Percentiles rank a stretch among this genome's conserved stretches.
These are phyloP conservation scores for Alsophila aescularia DNA, from an alignment of 2,888 invertebrate species.

Conservation along the genomic window DNA sequence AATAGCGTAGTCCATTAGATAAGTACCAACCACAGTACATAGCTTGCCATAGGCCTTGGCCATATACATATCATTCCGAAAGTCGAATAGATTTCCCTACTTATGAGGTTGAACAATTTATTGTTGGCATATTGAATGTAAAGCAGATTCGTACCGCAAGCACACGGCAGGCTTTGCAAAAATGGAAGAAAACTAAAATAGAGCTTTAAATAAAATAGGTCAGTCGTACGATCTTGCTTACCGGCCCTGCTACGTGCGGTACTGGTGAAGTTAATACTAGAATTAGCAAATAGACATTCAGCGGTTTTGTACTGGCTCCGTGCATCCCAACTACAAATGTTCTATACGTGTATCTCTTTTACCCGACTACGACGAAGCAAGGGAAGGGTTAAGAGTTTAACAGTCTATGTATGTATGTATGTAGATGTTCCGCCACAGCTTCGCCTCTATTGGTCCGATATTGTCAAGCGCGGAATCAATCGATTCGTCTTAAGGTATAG, in stretches of 20 bases:
- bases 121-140: conserved; percentile 4
- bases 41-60: not conserved
- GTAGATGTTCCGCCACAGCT: too few relatives aligned
- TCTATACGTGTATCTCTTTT: not conserved
- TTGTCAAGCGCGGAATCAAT: too few relatives aligned
- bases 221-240: conserved; percentile 4
- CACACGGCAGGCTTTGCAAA: not conserved
- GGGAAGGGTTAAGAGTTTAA: too few relatives aligned
- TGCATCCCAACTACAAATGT: conserved; percentile 1
- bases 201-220: not conserved
- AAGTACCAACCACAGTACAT: too few relatives aligned
- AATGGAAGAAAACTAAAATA: not conserved
- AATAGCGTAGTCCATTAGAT: too few relatives aligned
- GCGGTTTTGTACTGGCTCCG: not conserved
- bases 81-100: conserved; percentile 2
- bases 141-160: not conserved
- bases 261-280: conserved; percentile 4
- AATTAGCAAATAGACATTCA: conserved; percentile 12
- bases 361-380: too few relatives aligned
- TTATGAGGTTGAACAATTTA: conserved; percentile 1
- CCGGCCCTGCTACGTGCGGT: not conserved
- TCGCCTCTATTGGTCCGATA: too few relatives aligned
- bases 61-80: not conserved
- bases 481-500: too few relatives aligned
- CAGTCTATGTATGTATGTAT: too few relatives aligned